Evolutionary conservation across 2,113 vertebrate genomes (phyloP), one percentile per base, ranked within the genome.

Genomic region (Gallinago paraguaiae): DNA sequence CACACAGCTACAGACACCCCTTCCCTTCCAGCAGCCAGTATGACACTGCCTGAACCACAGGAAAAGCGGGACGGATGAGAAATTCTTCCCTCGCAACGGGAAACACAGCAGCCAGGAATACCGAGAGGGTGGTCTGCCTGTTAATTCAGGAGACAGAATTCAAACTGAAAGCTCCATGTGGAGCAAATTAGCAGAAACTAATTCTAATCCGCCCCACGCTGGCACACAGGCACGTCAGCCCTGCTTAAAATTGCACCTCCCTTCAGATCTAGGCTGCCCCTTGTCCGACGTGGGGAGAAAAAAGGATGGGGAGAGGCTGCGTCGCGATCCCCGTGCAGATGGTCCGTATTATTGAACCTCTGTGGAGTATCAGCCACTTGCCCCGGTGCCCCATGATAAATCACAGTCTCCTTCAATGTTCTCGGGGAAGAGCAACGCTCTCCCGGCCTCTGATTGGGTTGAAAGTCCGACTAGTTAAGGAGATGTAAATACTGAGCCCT

Each of bases 181-280:
- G 95, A 94, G 95, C 88, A 96, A 96, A 97, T 96, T 97, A 96
- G 93, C 92, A 96, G 90, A 93, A 96, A 92, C 95, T 96, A 92
- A 93, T 96, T 96, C 90, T 87, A 96, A 97, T 95, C 89, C 46
- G 0, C 75, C 91, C 91, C 93, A 96, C 0, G 48, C 85, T 95
- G 92, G 89, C 92, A 95, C 53, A 43, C 67, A 94, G 90, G 82
- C 70, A 78, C 8, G 3, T 30, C 84, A 93, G 87, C 85, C 74
- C 74, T 22, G 70, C 65, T 87, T 25, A 63, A 64, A 88, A 89
- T 11, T 85, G 76, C 80, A 56, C 41, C 64, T 95, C 93, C 83
- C 63, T 85, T 74, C 84, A 92, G 93, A 93, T 81, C 82, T 70
- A 27, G 65, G 79, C 94, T 95, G 90, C 70, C 82, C 69, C 78